Evolutionary conservation across 2,113 vertebrate species (phyloP).

Genomic region (Barnardius zonarius): DNA sequence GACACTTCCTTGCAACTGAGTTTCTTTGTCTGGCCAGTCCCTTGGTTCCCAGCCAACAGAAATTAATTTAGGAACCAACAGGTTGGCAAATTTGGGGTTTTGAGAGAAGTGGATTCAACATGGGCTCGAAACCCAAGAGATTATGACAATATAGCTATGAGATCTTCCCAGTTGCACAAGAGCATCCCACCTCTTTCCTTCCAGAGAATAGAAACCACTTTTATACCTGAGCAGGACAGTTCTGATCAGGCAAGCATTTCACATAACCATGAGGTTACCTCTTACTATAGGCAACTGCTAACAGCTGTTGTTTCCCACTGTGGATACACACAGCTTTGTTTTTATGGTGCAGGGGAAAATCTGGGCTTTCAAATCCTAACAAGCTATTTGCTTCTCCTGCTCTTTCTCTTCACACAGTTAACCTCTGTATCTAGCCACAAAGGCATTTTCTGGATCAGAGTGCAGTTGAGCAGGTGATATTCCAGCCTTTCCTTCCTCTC

Average conservation of each 20-base stretch:
- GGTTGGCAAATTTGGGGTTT: background rate
- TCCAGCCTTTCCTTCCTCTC: background rate
- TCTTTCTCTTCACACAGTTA: background rate
- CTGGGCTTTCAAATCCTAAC: background rate
- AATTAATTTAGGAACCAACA: background rate
- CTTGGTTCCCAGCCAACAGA: background rate
- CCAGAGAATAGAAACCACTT: background rate
- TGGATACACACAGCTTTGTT: background rate
- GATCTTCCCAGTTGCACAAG: background rate
- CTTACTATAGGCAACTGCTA: background rate
- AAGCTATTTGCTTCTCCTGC: background rate
- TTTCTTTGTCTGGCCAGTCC: background rate
- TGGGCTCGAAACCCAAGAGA: background rate
- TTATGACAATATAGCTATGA: background rate
- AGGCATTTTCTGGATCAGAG: background rate
- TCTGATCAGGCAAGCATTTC: background rate
- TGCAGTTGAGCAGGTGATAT: background rate
- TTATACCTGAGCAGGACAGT: background rate
- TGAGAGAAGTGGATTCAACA: background rate
- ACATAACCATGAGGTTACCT: background rate
- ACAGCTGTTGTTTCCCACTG: slow-evolving; percentile 1
- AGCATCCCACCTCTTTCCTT: background rate
- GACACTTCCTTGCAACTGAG: background rate
- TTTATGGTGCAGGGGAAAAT: background rate
- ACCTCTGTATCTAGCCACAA: background rate